Conservation (phyloP, 1,140 invertebrate species). For the Phortica variegata region DNA sequence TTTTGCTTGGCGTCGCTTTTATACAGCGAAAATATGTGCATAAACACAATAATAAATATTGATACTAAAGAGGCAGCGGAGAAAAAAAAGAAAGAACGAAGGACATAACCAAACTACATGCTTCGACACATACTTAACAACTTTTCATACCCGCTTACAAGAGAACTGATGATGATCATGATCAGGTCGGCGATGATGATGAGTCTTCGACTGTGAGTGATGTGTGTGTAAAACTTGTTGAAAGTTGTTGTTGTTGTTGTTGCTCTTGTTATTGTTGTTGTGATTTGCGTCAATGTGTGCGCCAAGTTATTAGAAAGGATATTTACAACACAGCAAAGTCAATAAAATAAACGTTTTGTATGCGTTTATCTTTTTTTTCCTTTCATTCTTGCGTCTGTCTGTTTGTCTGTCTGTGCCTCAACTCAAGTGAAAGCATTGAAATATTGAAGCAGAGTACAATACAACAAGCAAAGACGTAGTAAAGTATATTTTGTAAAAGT, state of each 20-base stretch:
- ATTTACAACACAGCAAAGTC: conserved; percentile 28
- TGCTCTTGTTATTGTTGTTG: conserved; percentile 24
- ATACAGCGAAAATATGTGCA: too few species aligned
- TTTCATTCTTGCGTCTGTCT: too few species aligned
- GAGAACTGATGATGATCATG: conserved; percentile 38
- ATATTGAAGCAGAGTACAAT: too few species aligned
- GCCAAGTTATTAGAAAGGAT: conserved; percentile 51
- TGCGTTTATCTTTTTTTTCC: neutral
- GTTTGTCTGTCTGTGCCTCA: too few species aligned
- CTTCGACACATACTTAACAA: conserved; percentile 20
- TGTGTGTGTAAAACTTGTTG: too few species aligned
- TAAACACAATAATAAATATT: conserved; percentile 43
- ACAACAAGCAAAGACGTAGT: too few species aligned
- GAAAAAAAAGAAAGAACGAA: conserved; percentile 20
- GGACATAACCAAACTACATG: conserved; percentile 4
- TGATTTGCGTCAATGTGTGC: neutral
- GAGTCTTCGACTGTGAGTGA: too few species aligned
- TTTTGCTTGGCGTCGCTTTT: too few species aligned
- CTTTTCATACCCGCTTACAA: conserved; percentile 50
- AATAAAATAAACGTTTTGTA: conserved; percentile 50
- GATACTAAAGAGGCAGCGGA: conserved; percentile 43
- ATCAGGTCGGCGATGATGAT: too few species aligned
- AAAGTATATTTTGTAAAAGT: too few species aligned
- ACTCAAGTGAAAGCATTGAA: too few species aligned
- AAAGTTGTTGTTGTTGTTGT: conserved; percentile 24